Evolutionary conservation across 2,113 vertebrate genomes (phyloP), one percentile per base, ranked within the genome.

Genomic region (Centropus unirufus): DNA sequence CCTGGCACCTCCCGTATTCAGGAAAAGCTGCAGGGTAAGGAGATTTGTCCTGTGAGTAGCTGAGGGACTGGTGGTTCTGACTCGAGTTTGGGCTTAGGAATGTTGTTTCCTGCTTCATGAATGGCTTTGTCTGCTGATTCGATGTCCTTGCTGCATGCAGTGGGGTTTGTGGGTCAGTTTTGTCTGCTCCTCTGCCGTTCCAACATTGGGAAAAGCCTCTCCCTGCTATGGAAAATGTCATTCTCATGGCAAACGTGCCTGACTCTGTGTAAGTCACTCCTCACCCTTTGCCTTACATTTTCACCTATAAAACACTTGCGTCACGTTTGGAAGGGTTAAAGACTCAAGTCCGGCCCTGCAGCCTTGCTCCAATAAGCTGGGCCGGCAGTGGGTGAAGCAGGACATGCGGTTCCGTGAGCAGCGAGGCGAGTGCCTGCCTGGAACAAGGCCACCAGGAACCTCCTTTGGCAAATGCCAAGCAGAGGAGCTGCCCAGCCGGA

Each of bases 381-480:
- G 47, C 74, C 46, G 58, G 75, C 94, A 51, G 52, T 51, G 46
- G 57, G 73, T 40, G 61, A 95, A 95, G 63, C 96, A 95, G 97
- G 97, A 97, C 94, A 30, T 34, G 36, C 19, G 85, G 96, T 89
- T 97, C 92, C 73, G 54, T 88, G 96, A 97, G 92, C 40, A 46
- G 87, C 90, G 95, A 83, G 87, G 95, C 39, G 36, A 91, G 30
- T 64, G 92, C 86, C 83, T 59, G 47, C 84, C 73, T 97, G 96
- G 96, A 96, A 72, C 34, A 9, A 24, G 95, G 96, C 95, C 96
- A 97, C 22, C 14, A 59, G 89, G 94, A 97, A 30, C 90, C 95
- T 98, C 97, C 97, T 96, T 97, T 6, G 76, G 54, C 96, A 97
- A 98, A 97, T 69, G 70, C 93, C 82, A 78, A 55, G 58, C 12